phyloP scores from a whole-genome alignment of 2,797 vertebrate genomes.

The Manis crassicaudata region DNA sequence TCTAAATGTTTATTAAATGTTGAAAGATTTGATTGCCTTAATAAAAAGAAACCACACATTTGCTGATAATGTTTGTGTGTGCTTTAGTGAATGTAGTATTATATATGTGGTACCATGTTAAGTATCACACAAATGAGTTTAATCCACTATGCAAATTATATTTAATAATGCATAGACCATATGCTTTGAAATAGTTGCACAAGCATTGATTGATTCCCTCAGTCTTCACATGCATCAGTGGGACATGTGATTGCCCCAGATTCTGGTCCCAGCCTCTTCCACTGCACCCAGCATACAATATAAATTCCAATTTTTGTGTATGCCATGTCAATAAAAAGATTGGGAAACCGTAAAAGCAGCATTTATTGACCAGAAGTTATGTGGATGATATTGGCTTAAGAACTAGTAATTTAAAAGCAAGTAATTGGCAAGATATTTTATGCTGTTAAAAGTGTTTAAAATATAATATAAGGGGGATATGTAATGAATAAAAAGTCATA shows the following conservation, averaged over 20 bases:
- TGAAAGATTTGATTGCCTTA: background rate
- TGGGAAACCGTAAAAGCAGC: background rate
- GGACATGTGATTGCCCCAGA: background rate
- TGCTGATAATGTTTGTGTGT: background rate
- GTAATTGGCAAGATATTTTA: background rate
- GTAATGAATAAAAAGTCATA: background rate
- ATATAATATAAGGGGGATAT: background rate
- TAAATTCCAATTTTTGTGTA: background rate
- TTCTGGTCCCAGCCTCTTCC: background rate
- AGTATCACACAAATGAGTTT: background rate
- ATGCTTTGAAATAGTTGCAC: background rate
- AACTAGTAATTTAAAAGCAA: background rate
- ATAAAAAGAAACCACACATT: background rate
- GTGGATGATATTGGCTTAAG: background rate
- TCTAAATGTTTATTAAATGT: conserved; percentile 18
- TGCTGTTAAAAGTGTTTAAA: conserved; percentile 10
- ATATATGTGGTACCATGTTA: background rate
- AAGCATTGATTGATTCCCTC: background rate
- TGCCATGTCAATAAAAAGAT: background rate
- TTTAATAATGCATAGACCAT: background rate
- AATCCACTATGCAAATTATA: background rate
- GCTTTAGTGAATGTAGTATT: background rate
- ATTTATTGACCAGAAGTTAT: background rate
- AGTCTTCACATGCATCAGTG: background rate
- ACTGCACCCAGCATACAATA: background rate